A percentile compares a stretch with the other conserved stretches of the same genome.
Conservation (phyloP, 2,888 invertebrate species). For the Cheilosia pagana region DNA sequence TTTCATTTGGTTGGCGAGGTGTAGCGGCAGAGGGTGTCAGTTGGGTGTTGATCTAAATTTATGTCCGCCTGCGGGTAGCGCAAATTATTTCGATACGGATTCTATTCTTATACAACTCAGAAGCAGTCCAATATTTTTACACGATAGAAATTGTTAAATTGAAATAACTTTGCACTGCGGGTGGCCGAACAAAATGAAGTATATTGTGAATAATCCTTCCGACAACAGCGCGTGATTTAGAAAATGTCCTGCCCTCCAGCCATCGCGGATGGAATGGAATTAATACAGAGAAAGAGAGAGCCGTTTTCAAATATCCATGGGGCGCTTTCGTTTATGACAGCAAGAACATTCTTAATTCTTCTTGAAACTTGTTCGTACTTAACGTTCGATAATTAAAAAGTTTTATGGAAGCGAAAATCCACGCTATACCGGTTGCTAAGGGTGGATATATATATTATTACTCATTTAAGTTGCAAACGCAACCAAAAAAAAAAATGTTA, state of each 20-base stretch:
- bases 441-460: slow-evolving; percentile 1
- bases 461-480: slow-evolving; percentile 13
- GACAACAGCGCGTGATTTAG: slow-evolving; percentile 45
- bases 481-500: neutral
- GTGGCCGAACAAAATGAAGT: slow-evolving; percentile 22
- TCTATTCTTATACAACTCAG: neutral
- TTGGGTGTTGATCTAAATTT: slow-evolving; percentile 36
- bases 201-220: slow-evolving; percentile 49
- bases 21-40: neutral
- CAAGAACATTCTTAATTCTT: slow-evolving; percentile 50
- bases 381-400: slow-evolving; percentile 68
- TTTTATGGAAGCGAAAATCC: slow-evolving; percentile 39
- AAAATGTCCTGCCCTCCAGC: slow-evolving; percentile 30
- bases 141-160: slow-evolving; percentile 24
- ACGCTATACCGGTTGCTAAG: neutral
- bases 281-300: slow-evolving; percentile 4
- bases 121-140: neutral
- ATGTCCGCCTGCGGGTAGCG: slow-evolving; percentile 22
- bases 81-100: slow-evolving; percentile 59
- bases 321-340: slow-evolving; percentile 39
- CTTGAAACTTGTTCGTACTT: slow-evolving; percentile 49
- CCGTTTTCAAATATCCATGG: slow-evolving; percentile 31
- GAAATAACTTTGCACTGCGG: slow-evolving; percentile 47
- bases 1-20: slow-evolving; percentile 18
- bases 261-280: neutral